Evolutionary conservation across 2,888 invertebrate genomes (phyloP).

Genomic region (Andrena bucephala): DNA sequence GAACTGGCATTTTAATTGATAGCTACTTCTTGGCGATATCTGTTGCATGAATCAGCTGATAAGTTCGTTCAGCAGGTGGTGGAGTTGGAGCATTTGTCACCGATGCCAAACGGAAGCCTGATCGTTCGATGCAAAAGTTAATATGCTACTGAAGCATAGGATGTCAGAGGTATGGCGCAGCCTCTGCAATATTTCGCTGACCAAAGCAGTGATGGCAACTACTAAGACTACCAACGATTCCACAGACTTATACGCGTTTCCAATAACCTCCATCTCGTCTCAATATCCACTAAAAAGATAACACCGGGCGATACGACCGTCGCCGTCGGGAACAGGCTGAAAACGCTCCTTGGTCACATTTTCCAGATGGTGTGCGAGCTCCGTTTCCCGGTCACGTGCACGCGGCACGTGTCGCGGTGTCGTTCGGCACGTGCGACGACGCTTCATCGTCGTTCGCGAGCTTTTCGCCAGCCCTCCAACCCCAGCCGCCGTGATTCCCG

Average conservation of each 20-base stretch:
- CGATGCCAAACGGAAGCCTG: too few species aligned
- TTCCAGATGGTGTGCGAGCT: constrained; percentile 67
- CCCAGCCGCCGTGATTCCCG: constrained; percentile 48
- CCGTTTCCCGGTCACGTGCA: constrained; percentile 72
- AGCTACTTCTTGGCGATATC: too few species aligned
- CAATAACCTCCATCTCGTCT: constrained; percentile 17
- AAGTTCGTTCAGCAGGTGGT: too few species aligned
- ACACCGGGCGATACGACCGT: not conserved
- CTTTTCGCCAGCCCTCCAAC: constrained; percentile 28
- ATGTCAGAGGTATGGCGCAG: not conserved
- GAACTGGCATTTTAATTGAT: too few species aligned
- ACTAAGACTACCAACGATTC: not conserved
- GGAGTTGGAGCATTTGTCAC: too few species aligned
- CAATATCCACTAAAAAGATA: not conserved
- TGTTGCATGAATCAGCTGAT: too few species aligned
- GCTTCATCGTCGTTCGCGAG: constrained; percentile 38
- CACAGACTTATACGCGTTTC: constrained; percentile 11
- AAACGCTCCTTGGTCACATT: constrained; percentile 55
- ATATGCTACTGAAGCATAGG: not conserved
- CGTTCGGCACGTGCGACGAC: constrained; percentile 70
- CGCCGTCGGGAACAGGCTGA: not conserved
- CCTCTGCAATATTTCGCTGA: not conserved
- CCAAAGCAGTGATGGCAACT: not conserved
- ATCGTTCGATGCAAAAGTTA: not conserved
- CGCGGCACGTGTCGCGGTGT: constrained; percentile 72